These are phyloP conservation scores for Microhierax caerulescens DNA, from an alignment of 2,797 vertebrate species.

Conservation along the genomic window DNA sequence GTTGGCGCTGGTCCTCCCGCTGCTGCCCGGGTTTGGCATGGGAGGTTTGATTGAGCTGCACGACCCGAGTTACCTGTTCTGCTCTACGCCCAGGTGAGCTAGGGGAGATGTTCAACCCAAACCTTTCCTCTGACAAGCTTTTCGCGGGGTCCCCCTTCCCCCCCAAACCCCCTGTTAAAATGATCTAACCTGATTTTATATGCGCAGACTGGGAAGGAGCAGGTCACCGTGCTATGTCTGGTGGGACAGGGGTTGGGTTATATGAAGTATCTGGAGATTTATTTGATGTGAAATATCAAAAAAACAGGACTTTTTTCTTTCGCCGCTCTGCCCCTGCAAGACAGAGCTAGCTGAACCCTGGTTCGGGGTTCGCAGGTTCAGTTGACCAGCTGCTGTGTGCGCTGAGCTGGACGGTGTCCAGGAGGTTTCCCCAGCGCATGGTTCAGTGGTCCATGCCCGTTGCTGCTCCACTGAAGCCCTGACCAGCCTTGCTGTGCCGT, in stretches of 20 bases:
- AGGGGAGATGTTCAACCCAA: not conserved
- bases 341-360: not conserved
- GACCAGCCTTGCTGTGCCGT: not conserved
- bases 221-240: not conserved
- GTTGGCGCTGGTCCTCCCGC: not conserved
- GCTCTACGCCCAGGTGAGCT: not conserved
- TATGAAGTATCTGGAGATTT: not conserved
- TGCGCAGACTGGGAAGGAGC: not conserved
- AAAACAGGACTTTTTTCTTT: not conserved
- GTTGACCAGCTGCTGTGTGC: not conserved
- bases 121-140: not conserved
- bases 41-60: not conserved
- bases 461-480: not conserved
- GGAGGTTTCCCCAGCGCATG: fast-evolving
- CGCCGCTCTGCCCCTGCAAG: not conserved
- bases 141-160: not conserved
- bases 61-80: not conserved
- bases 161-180: not conserved
- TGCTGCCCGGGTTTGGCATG: not conserved
- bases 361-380: not conserved
- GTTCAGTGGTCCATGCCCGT: not conserved
- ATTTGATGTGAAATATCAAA: not conserved
- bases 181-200: no score
- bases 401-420: not conserved
- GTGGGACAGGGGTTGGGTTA: not conserved